phyloP scores from a whole-genome alignment of 2,888 invertebrate genomes.

The Lycia hirtaria region DNA sequence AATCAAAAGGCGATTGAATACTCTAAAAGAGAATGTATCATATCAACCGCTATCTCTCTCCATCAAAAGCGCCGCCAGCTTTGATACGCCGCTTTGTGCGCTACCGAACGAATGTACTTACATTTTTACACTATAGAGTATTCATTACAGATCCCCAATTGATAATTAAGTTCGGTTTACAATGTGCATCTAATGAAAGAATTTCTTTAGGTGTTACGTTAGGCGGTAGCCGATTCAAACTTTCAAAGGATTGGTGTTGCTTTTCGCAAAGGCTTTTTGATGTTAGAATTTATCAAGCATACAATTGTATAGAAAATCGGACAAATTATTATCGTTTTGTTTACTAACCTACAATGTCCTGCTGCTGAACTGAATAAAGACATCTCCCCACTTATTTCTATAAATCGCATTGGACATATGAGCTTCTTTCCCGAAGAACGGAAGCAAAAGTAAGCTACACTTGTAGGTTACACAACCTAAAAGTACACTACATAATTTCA shows the following conservation, averaged over 20 bases:
- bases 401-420: too few species aligned
- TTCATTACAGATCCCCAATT: constrained; percentile 79
- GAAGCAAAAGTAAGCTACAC: too few species aligned
- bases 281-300: background rate
- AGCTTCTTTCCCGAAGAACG: too few species aligned
- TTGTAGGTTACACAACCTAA: too few species aligned
- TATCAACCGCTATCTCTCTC: constrained; percentile 32
- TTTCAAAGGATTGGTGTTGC: background rate
- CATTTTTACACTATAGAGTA: constrained; percentile 48
- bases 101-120: constrained; percentile 57
- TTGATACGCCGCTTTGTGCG: constrained; percentile 66
- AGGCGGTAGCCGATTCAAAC: background rate
- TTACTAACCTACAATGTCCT: too few species aligned
- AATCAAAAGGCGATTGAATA: constrained; percentile 28
- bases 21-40: constrained; percentile 29
- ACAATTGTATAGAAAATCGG: too few species aligned
- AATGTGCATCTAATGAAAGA: constrained; percentile 45
- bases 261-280: constrained; percentile 11
- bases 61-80: constrained; percentile 60
- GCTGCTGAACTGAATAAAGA: too few species aligned
- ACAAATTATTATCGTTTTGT: too few species aligned
- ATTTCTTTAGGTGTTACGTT: constrained; percentile 34
- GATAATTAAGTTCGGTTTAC: constrained; percentile 80
- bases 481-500: too few species aligned
- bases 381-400: too few species aligned